Conservation (phyloP, 1,140 invertebrate species). For the Ylistrum balloti region DNA sequence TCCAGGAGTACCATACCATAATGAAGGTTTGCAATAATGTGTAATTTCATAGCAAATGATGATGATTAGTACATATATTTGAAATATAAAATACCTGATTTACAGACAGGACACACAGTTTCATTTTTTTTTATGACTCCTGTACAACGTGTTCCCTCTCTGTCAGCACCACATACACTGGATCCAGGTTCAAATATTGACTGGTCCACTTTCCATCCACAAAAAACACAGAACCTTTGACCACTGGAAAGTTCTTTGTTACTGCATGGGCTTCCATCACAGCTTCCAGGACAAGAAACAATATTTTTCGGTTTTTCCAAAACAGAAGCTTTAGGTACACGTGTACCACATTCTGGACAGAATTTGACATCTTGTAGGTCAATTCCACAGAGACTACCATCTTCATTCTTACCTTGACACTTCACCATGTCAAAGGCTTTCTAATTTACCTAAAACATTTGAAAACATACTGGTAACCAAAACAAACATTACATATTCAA, state of each 20-base stretch:
- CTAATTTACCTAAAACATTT: neutral
- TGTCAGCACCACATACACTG: neutral
- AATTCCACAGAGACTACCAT: neutral
- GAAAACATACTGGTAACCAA: no score
- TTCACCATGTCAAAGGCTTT: constrained; percentile 15
- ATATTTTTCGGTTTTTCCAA: neutral
- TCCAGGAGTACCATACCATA: no score
- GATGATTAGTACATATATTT: no score
- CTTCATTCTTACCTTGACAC: constrained; percentile 15
- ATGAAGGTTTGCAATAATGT: no score
- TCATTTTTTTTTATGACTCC: constrained; percentile 7
- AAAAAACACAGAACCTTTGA: neutral
- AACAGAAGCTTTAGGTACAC: neutral
- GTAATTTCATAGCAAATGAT: no score
- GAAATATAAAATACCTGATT: no score
- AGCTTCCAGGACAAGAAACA: neutral
- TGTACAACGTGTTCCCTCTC: neutral
- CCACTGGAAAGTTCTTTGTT: neutral
- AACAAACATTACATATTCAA: no score
- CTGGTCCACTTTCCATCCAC: neutral
- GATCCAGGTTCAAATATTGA: neutral
- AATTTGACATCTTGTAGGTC: neutral
- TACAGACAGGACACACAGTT: neutral
- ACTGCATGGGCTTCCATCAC: neutral
- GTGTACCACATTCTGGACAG: constrained; percentile 25